Conservation (phyloP, 2,113 vertebrate species). For the Trogon surrucura region DNA sequence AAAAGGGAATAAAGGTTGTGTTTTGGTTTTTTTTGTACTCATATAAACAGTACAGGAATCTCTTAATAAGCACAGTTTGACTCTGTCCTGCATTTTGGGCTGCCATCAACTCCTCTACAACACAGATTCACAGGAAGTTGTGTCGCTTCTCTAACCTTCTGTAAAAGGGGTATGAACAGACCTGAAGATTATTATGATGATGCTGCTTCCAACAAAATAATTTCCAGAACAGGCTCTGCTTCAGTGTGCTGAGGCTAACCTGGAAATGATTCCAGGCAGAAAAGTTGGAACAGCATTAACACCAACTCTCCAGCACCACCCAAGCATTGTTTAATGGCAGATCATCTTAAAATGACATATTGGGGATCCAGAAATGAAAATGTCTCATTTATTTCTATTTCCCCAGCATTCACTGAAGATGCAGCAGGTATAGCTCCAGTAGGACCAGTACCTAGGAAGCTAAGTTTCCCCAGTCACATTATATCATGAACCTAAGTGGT, state of each 20-base stretch:
- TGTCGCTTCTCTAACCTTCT: not conserved
- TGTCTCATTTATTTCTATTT: not conserved
- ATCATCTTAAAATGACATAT: not conserved
- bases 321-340: not conserved
- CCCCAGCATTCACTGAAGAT: not conserved
- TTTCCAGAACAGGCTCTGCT: not conserved
- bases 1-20: not conserved
- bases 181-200: not conserved
- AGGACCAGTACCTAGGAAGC: not conserved
- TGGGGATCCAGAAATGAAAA: not conserved
- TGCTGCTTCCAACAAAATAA: not conserved
- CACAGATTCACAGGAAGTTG: not conserved
- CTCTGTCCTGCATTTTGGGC: not conserved
- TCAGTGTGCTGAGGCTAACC: not conserved
- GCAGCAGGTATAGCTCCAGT: not conserved
- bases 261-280: not conserved
- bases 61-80: not conserved
- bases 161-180: rapidly evolving
- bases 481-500: not conserved
- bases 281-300: not conserved
- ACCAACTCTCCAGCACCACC: not conserved
- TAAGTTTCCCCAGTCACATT: not conserved
- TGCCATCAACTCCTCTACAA: not conserved
- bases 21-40: not conserved
- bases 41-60: not conserved